Percentiles rank a stretch among this genome's conserved stretches.
These are phyloP conservation scores for Pelecanoides urinatrix DNA, from an alignment of 2,113 vertebrate genomes.

Conservation along the genomic window DNA sequence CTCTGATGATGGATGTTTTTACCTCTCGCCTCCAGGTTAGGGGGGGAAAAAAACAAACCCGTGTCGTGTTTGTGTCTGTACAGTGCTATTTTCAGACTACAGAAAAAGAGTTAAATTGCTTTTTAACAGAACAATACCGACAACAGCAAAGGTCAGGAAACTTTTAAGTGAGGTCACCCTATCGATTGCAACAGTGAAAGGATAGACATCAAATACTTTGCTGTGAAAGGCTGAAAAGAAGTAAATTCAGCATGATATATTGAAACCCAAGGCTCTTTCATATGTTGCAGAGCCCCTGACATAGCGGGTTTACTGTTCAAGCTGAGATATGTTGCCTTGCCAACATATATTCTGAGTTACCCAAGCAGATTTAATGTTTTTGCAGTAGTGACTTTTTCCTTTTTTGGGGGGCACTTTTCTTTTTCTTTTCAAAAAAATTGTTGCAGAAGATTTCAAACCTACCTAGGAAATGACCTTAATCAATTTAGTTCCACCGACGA, in stretches of 20 bases:
- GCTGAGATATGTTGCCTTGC: slow-evolving; percentile 67
- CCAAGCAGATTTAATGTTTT: slow-evolving; percentile 70
- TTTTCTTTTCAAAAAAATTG: slow-evolving; percentile 40
- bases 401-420: neutral
- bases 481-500: slow-evolving; percentile 51
- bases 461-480: slow-evolving; percentile 70
- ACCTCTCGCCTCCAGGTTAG: neutral
- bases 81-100: slow-evolving; percentile 47
- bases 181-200: slow-evolving; percentile 55
- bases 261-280: slow-evolving; percentile 61
- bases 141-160: slow-evolving; percentile 52
- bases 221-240: slow-evolving; percentile 61
- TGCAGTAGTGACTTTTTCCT: slow-evolving; percentile 27
- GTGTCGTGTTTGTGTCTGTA: neutral
- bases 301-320: slow-evolving; percentile 69
- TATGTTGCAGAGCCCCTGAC: slow-evolving; percentile 47
- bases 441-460: slow-evolving; percentile 44
- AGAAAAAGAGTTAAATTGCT: slow-evolving; percentile 50
- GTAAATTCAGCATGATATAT: slow-evolving; percentile 64
- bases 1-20: slow-evolving; percentile 15
- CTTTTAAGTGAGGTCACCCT: slow-evolving; percentile 31
- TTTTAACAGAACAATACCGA: slow-evolving; percentile 20
- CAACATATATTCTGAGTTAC: slow-evolving; percentile 70
- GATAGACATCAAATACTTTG: slow-evolving; percentile 50
- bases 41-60: neutral